Evolutionary conservation across 2,113 vertebrate species (phyloP), one percentile per base, ranked within the genome.

Genomic region (Mobula hypostoma): DNA sequence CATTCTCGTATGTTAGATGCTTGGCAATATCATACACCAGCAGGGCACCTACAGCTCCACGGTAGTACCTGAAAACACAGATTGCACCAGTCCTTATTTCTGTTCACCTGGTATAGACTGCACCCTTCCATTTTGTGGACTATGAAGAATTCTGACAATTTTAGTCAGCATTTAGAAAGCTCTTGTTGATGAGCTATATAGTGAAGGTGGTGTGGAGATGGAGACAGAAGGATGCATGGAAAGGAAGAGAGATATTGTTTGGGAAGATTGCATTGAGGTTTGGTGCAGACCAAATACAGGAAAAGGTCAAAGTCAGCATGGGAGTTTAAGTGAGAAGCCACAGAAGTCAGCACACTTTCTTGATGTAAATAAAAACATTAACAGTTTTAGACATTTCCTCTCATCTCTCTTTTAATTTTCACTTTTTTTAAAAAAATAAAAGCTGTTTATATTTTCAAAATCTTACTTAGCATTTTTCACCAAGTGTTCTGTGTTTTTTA

Each of bases 11-110:
- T 0, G 98, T 99, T 96, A 99, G 97, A 95, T 99, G 98, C 94
- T 99, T 99, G 95, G 98, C 98, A 0, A 99, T 99, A 96, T 99
- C 98, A 1, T 99, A 99, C 9, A 99, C 98, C 1, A 99, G 96
- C 7, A 99, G 97, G 0, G 98, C 98, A 0, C 98, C 98, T 0
- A 99, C 98, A 0, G 98, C 98, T 0, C 98, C 98, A 0, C 98
- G 97, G 95, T 99, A 99, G 94, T 99, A 99, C 29, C 98, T 99
- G 96, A 94, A 40, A 72, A 29, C 63, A 90, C 27, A 94, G 76
- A 19, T 68, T 8, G 32, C 19, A 90, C 2, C 61, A 91, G 29
- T 68, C 24, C 17, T 63, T 48, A 48, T 48, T 27, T 17, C 15
- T 94, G 91, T 24, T 85, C 40, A 76, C 7, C 40, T n/a, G 15